A percentile compares a stretch with the other conserved stretches of the same genome.
Evolutionary conservation across 2,797 vertebrate genomes (phyloP).

Genomic region (Microctenopoma lineatum): DNA sequence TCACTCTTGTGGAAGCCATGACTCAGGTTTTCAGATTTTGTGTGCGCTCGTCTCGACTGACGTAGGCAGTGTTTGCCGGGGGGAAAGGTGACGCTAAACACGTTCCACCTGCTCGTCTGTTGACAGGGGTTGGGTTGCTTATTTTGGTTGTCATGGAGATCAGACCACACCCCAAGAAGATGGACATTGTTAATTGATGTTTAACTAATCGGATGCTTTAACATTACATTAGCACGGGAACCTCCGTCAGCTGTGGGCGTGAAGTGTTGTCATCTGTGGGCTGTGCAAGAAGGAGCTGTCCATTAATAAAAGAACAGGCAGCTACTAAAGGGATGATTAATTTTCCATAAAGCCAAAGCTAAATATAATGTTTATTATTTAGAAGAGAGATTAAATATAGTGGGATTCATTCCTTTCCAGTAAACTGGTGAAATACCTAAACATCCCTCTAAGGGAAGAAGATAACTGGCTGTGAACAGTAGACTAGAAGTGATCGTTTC

Average conservation of each 20-base stretch:
- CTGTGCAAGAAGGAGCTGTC: background rate
- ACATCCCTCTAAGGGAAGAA: background rate
- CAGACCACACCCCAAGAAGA: background rate
- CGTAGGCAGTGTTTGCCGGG: too few species aligned
- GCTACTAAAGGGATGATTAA: background rate
- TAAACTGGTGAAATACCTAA: background rate
- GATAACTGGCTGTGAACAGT: background rate
- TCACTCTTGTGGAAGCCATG: slow-evolving; percentile 71
- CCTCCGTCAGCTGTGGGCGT: background rate
- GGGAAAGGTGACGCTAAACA: too few species aligned
- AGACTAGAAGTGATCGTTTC: background rate
- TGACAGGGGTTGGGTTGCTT: background rate
- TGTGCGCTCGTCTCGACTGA: background rate
- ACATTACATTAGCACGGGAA: background rate
- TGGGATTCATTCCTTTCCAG: background rate
- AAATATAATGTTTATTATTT: background rate
- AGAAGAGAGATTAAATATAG: background rate
- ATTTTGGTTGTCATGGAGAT: background rate
- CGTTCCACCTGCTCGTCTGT: background rate
- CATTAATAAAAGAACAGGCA: slow-evolving; percentile 12
- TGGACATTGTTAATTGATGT: background rate
- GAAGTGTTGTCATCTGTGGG: background rate
- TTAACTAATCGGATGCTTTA: background rate
- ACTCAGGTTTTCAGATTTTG: slow-evolving; percentile 52
- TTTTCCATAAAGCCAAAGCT: background rate